Conservation (phyloP, 2,113 vertebrate genomes). For the Solea senegalensis region DNA sequence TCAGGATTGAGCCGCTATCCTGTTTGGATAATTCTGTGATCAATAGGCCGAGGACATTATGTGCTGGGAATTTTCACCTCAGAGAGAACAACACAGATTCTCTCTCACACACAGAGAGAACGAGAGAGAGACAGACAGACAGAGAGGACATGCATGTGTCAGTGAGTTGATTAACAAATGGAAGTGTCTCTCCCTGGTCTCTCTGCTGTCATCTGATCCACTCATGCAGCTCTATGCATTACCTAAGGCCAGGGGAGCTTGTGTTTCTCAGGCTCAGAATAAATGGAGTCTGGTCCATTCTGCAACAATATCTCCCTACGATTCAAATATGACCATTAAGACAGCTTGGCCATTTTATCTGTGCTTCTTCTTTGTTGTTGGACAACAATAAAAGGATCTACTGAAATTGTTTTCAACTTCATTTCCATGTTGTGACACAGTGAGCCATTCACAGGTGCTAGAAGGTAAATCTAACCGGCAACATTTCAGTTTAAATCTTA, state of each 20-base stretch:
- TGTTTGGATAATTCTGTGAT: background rate
- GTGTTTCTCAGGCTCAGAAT: constrained; percentile 60
- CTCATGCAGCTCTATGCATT: constrained; percentile 42
- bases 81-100: background rate
- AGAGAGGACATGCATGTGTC: constrained; percentile 8
- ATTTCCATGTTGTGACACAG: no score
- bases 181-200: constrained; percentile 41
- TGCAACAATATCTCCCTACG: constrained; percentile 12
- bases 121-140: background rate
- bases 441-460: no score
- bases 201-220: constrained; percentile 64
- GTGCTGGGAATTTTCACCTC: constrained; percentile 8
- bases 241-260: constrained; percentile 68
- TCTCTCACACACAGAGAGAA: background rate
- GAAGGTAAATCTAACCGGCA: no score
- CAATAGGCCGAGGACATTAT: background rate
- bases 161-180: constrained; percentile 69
- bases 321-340: constrained; percentile 1
- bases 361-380: background rate
- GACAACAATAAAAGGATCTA: background rate
- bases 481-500: no score
- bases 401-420: no score
- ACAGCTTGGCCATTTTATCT: background rate
- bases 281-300: constrained; percentile 42
- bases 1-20: no score